phyloP scores from a whole-genome alignment of 2,113 vertebrate species.

The Myotis yumanensis region DNA sequence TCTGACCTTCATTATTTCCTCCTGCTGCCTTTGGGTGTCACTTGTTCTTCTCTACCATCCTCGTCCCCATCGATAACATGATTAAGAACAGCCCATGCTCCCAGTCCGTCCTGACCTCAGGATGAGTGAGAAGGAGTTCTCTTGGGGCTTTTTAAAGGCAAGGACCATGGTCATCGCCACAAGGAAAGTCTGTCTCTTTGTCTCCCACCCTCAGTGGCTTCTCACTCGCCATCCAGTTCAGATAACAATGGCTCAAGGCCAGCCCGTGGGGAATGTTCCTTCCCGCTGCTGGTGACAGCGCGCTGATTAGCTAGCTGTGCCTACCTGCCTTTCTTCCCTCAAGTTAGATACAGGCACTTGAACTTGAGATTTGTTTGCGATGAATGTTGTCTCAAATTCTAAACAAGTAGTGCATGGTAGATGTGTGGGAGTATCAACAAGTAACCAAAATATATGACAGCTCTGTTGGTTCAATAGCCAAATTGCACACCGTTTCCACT shows the following conservation, averaged over 20 bases:
- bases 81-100: neutral
- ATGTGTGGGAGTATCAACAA: slow-evolving; percentile 28
- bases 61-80: neutral
- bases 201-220: neutral
- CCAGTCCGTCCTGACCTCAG: neutral
- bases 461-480: slow-evolving; percentile 7
- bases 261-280: neutral
- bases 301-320: neutral
- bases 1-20: neutral
- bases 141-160: neutral
- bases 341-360: slow-evolving; percentile 60
- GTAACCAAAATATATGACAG: slow-evolving; percentile 30
- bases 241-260: slow-evolving; percentile 6
- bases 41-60: neutral
- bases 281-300: neutral
- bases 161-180: neutral
- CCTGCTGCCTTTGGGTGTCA: neutral
- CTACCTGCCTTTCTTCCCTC: neutral
- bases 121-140: neutral
- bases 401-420: slow-evolving; percentile 38
- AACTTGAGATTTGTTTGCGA: slow-evolving; percentile 53
- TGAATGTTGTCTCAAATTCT: slow-evolving; percentile 50
- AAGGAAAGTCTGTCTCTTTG: neutral
- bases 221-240: neutral
- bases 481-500: neutral